Evolutionary conservation across 92 coral and sea anemone genomes (phyloP).

Genomic region (Zoanthus gigantus): DNA sequence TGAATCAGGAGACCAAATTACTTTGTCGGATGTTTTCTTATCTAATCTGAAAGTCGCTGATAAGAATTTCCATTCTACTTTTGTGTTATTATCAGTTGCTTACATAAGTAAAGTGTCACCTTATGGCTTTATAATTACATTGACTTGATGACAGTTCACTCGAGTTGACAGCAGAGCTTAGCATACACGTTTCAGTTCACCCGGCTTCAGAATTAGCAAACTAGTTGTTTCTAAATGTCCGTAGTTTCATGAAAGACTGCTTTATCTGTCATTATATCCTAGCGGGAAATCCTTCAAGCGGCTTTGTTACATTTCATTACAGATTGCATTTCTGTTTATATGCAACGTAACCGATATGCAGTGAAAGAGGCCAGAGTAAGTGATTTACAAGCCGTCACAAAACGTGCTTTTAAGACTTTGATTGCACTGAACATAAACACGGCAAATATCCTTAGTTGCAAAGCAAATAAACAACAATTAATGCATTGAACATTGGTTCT

Average conservation of each 20-base stretch:
- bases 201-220: neutral
- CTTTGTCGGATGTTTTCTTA: conserved; percentile 16
- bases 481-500: neutral
- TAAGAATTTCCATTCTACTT: neutral
- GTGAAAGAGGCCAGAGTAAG: neutral
- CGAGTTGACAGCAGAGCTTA: neutral
- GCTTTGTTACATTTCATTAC: neutral
- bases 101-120: neutral
- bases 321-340: conserved; percentile 14
- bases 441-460: neutral
- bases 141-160: conserved; percentile 9
- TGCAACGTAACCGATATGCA: neutral
- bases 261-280: neutral
- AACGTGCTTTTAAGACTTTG: no score
- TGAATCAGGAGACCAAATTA: neutral
- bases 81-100: conserved; percentile 41
- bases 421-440: neutral
- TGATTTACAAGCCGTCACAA: neutral
- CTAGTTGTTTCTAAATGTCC: conserved; percentile 1
- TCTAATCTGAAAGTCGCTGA: conserved; percentile 30
- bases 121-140: conserved; percentile 13
- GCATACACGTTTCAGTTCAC: conserved; percentile 12
- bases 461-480: neutral
- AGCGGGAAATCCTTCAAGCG: conserved; percentile 18
- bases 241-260: neutral